Base-by-base conservation (phyloP, 2,797 vertebrate species). In the Ficedula albicollis region DNA sequence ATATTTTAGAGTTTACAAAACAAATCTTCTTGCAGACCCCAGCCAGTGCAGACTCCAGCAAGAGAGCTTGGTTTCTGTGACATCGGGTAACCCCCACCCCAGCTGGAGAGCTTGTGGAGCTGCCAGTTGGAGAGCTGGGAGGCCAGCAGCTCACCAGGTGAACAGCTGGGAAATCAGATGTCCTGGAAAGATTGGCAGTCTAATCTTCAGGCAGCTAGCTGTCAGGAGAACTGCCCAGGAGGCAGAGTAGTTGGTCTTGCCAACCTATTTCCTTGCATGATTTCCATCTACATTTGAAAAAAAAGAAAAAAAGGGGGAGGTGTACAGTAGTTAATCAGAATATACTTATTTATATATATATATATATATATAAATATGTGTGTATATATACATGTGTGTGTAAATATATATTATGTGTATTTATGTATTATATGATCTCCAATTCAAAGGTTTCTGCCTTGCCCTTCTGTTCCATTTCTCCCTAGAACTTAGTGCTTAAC, bases 161-260 rank as follows among this genome's bases (percentile, higher is more conserved):
- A 94, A 75, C 84, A 96, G 87, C 89, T 94, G 93, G 89, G 76
- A 90, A 93, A 89, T 95, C 93, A 94, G 90, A 90, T 89, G 87
- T 83, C 62, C 78, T 89, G 79, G 69, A 83, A 95, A 87, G 84
- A 80, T 10, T 77, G 81, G 49, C 72, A 82, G 21, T 5, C 78
- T 83, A 39, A 60, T 94, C 84, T 60, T 70, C 59, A 86, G 44
- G 67, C 69, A 63, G 58, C 12, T 78, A 91, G 55, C 81, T 94
- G 86, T 79, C 81, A 87, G 75, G 10, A 91, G 87, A 83, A 8
- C 60, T 94, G 68, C 51, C 84, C 81, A 74, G 63, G 72, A 89
- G 49, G 54, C 66, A 85, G 36, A 90, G 36, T 41, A 32, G 38
- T 8, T 49, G 64, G 12, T 75, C 62, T 85, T 0, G 2, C 46